phyloP scores from a whole-genome alignment of 1,140 invertebrate genomes.

The Panagrolaimus sp. region DNA sequence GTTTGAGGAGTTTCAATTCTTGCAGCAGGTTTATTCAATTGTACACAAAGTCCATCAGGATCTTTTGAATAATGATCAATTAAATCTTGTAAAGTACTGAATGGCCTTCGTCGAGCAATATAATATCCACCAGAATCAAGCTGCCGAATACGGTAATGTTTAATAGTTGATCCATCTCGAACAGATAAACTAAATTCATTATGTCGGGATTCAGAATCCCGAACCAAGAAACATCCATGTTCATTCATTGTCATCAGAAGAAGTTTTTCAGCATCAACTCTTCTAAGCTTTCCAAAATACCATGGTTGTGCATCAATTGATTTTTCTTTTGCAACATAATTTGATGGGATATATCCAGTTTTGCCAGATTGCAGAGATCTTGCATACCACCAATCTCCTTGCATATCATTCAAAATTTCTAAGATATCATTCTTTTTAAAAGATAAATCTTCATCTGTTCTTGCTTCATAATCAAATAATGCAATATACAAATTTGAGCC shows the following conservation, averaged over 20 bases:
- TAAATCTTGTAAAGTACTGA: conserved; percentile 86
- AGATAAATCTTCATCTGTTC: conserved; percentile 94
- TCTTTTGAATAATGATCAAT: conserved; percentile 95
- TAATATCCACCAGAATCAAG: conserved; percentile 97
- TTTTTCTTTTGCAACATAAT: conserved; percentile 96
- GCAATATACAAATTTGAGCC: conserved; percentile 73
- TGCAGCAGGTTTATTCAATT: conserved; percentile 81
- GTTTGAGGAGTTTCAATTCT: conserved; percentile 95
- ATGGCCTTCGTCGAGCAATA: conserved; percentile 91
- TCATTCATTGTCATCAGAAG: conserved; percentile 91
- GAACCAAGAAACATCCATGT: conserved; percentile 94
- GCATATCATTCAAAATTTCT: conserved; percentile 94
- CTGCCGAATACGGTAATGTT: conserved; percentile 95
- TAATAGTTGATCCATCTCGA: conserved; percentile 92
- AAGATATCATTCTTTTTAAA: conserved; percentile 96
- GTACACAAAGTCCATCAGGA: conserved; percentile 91
- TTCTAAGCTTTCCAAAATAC: conserved; percentile 99
- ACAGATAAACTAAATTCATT: conserved; percentile 85
- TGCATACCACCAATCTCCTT: conserved; percentile 98
- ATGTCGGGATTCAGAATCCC: conserved; percentile 93
- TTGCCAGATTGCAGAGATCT: conserved; percentile 84
- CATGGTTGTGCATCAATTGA: conserved; percentile 99
- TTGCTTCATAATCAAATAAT: conserved; percentile 94
- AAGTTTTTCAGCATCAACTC: conserved; percentile 98
- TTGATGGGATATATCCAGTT: conserved; percentile 97